Percentiles rank a stretch among this genome's conserved stretches.
phyloP scores from a whole-genome alignment of 2,797 vertebrate species.

The Lithobates pipiens region DNA sequence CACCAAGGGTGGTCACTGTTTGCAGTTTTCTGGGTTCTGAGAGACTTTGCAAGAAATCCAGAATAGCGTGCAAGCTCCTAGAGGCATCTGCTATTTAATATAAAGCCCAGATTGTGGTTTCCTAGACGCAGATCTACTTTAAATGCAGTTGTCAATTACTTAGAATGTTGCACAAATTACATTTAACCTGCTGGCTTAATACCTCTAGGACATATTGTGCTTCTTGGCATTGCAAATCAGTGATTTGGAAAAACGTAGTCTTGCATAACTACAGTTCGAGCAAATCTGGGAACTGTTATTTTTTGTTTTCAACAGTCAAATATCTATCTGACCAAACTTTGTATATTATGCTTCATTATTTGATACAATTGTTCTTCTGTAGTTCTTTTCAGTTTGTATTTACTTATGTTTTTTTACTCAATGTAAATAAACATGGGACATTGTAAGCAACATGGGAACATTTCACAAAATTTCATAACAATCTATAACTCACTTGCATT shows the following conservation, averaged over 20 bases:
- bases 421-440: background rate
- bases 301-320: background rate
- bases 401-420: background rate
- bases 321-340: background rate
- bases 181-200: constrained; percentile 3
- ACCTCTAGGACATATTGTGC: constrained; percentile 31
- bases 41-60: background rate
- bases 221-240: constrained; percentile 33
- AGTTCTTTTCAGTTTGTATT: background rate
- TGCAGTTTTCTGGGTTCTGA: background rate
- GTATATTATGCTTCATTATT: background rate
- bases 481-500: background rate
- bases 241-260: background rate
- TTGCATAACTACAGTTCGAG: background rate
- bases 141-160: constrained; percentile 3
- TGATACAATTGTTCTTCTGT: too few species aligned
- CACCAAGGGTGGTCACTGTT: background rate
- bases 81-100: background rate
- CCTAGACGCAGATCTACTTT: background rate
- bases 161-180: background rate
- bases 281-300: background rate
- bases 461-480: background rate
- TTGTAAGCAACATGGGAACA: background rate
- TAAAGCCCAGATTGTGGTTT: background rate
- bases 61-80: background rate